These are phyloP conservation scores for Anguilla megastoma DNA, from an alignment of 2,797 vertebrate species.

Conservation along the genomic window DNA sequence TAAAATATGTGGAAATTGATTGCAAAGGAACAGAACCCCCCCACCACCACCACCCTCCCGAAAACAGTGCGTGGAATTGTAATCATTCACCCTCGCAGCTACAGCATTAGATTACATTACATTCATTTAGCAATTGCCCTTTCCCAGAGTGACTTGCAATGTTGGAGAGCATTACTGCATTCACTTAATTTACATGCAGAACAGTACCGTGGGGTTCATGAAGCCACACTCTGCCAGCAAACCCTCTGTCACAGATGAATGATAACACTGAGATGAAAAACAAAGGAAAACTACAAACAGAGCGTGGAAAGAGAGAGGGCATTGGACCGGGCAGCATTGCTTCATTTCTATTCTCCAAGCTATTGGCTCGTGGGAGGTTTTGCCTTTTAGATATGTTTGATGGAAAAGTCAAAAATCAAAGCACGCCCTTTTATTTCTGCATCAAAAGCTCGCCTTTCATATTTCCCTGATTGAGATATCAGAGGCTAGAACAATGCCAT, in stretches of 20 bases:
- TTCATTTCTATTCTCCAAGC: not conserved
- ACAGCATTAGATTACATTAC: not conserved
- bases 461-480: not conserved
- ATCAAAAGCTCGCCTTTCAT: not conserved
- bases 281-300: not conserved
- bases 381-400: not conserved
- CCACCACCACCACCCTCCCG: not conserved
- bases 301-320: not conserved
- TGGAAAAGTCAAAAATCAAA: not conserved
- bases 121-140: not conserved
- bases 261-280: not conserved
- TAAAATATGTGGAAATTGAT: not conserved
- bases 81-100: not conserved
- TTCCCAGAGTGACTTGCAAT: not conserved
- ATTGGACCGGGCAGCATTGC: not conserved
- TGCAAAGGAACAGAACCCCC: not conserved
- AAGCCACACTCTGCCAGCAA: not conserved
- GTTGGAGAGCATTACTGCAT: not conserved
- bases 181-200: not conserved
- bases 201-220: not conserved
- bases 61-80: not conserved
- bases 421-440: not conserved
- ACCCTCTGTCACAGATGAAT: not conserved
- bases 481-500: conserved; percentile 2
- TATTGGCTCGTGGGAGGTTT: not conserved